These are phyloP conservation scores for Carcinoscorpius rotundicauda DNA, from an alignment of 1,140 invertebrate species.

Conservation along the genomic window DNA sequence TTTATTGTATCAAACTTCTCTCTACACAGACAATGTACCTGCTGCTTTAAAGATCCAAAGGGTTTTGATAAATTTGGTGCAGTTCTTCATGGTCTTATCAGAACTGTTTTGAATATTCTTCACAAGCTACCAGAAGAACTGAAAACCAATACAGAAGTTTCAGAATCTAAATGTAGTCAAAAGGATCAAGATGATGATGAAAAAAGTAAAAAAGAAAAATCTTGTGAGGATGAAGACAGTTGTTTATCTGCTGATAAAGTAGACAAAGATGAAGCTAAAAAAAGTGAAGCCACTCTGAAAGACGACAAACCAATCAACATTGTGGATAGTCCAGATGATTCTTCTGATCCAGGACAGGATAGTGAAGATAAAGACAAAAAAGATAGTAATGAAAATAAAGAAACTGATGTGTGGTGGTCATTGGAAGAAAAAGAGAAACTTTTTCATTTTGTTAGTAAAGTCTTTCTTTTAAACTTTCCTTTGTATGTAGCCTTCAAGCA, in stretches of 20 bases:
- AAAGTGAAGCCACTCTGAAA: conserved; percentile 13
- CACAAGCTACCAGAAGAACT: conserved; percentile 29
- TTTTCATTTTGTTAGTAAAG: conserved; percentile 61
- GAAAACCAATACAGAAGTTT: neutral
- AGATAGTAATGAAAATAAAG: conserved; percentile 15
- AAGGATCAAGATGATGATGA: conserved; percentile 12
- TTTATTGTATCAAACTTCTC: too few species aligned
- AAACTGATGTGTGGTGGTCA: conserved; percentile 40
- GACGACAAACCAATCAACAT: conserved; percentile 18
- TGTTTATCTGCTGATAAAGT: conserved; percentile 15
- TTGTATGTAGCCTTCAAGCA: conserved; percentile 87
- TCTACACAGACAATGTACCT: conserved; percentile 63
- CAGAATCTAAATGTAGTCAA: conserved; percentile 6
- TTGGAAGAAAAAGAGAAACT: conserved; percentile 62
- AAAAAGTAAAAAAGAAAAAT: conserved; percentile 27
- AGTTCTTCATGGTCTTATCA: conserved; percentile 66
- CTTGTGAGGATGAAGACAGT: conserved; percentile 11
- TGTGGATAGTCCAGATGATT: conserved; percentile 8
- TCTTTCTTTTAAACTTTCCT: conserved; percentile 78
- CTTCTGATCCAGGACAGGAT: too few species aligned
- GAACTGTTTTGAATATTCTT: conserved; percentile 33
- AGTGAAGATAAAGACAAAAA: conserved; percentile 1
- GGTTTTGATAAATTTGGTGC: conserved; percentile 80
- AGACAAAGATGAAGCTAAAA: conserved; percentile 15
- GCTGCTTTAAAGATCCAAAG: conserved; percentile 75